Percentiles rank a stretch among this genome's conserved stretches.
phyloP scores from a whole-genome alignment of 2,113 vertebrate species.

The Steatornis caripensis region DNA sequence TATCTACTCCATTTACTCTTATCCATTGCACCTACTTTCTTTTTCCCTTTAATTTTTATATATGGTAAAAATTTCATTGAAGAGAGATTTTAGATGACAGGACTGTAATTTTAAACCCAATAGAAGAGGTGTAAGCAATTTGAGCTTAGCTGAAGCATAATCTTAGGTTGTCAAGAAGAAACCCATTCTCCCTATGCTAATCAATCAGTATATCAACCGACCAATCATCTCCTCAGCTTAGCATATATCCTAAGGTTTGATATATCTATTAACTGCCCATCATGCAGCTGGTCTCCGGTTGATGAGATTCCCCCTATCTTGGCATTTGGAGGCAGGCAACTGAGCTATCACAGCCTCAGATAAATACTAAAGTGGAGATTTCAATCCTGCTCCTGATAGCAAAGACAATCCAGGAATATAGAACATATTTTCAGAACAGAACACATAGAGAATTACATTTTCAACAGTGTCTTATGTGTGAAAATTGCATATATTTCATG shows the following conservation, averaged over 20 bases:
- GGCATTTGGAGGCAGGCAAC: conserved; percentile 94
- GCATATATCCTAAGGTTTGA: conserved; percentile 94
- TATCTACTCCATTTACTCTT: conserved; percentile 80
- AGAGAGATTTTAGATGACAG: conserved; percentile 96
- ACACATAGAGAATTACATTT: conserved; percentile 73
- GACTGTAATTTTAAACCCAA: conserved; percentile 97
- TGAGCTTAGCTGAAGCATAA: conserved; percentile 90
- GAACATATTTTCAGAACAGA: conserved; percentile 71
- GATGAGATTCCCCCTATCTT: conserved; percentile 91
- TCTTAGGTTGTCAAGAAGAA: conserved; percentile 98
- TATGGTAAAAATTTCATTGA: conserved; percentile 97
- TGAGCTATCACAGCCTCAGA: conserved; percentile 94
- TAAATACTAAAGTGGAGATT: conserved; percentile 98
- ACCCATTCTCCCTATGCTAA: conserved; percentile 97
- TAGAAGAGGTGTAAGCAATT: conserved; percentile 94
- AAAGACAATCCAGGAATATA: conserved; percentile 85
- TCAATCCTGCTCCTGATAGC: conserved; percentile 83
- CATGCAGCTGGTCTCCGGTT: conserved; percentile 83
- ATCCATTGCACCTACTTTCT: conserved; percentile 74
- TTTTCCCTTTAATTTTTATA: conserved; percentile 95
- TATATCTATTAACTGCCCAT: conserved; percentile 98
- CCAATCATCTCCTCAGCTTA: conserved; percentile 93
- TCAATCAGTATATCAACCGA: conserved; percentile 92
- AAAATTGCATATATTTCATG: conserved; percentile 67
- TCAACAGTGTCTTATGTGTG: conserved; percentile 11